Conservation (phyloP, 2,888 invertebrate genomes). For the Hirtodrosophila trivittata region DNA sequence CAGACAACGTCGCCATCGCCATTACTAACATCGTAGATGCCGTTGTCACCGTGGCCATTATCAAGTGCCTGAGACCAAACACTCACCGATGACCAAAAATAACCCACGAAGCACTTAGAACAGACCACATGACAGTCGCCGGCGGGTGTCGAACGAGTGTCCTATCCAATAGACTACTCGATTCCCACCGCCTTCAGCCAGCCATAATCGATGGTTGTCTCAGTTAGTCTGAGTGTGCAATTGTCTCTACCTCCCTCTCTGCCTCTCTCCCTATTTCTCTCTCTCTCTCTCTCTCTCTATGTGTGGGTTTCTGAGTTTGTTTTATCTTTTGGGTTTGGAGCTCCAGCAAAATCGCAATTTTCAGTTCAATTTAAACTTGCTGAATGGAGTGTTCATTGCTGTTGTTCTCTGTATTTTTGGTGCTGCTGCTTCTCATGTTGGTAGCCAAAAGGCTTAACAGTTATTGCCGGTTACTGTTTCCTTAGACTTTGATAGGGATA, state of each 20-base stretch:
- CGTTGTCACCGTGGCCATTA: constrained; percentile 73
- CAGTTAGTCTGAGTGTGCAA: constrained; percentile 13
- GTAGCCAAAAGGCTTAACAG: constrained; percentile 8
- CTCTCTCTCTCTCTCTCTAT: background rate
- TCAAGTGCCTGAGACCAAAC: constrained; percentile 67
- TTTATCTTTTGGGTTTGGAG: constrained; percentile 46
- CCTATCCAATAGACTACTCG: background rate
- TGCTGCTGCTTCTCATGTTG: constrained; percentile 5
- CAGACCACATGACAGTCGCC: constrained; percentile 70
- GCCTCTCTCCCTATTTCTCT: background rate
- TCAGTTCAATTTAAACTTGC: constrained; percentile 73
- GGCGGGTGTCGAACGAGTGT: constrained; percentile 29
- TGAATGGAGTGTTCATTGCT: constrained; percentile 65
- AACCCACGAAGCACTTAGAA: constrained; percentile 76
- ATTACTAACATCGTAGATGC: constrained; percentile 34
- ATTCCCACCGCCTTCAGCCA: background rate
- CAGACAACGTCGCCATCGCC: constrained; percentile 40
- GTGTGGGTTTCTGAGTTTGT: constrained; percentile 12
- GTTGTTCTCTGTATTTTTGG: constrained; percentile 14
- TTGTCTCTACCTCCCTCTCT: constrained; percentile 2
- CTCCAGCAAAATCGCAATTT: constrained; percentile 63
- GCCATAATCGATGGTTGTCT: constrained; percentile 23
- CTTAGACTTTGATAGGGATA: no score
- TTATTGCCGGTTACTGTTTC: background rate
- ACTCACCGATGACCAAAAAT: constrained; percentile 60